Conservation (phyloP, 2,113 vertebrate genomes). For the Scortum barcoo region DNA sequence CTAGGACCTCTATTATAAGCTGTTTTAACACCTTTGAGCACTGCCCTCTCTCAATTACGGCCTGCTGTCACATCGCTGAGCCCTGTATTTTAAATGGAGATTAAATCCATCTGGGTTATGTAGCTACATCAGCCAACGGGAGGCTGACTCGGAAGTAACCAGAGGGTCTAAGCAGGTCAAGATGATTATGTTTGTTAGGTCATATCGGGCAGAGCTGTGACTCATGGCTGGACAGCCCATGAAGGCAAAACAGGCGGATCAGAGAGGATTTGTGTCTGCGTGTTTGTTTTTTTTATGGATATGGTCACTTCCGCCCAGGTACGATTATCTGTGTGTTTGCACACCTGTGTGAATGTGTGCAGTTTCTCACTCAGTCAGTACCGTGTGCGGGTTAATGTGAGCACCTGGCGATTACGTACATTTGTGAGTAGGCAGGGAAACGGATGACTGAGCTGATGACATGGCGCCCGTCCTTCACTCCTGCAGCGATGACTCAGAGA, state of each 20-base stretch:
- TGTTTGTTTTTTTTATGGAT: conserved; percentile 25
- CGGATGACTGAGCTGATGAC: conserved; percentile 33
- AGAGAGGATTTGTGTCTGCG: conserved; percentile 45
- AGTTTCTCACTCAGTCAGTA: conserved; percentile 2
- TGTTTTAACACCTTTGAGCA: not conserved
- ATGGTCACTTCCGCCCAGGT: conserved; percentile 33
- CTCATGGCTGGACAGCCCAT: conserved; percentile 51
- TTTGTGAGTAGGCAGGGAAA: conserved; percentile 42
- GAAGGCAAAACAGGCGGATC: conserved; percentile 24
- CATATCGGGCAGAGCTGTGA: conserved; percentile 62
- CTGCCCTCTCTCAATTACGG: not conserved
- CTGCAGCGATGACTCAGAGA: conserved; percentile 67
- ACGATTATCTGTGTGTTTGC: conserved; percentile 45
- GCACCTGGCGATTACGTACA: conserved; percentile 26
- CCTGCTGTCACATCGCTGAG: conserved; percentile 7
- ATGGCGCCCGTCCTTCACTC: conserved; percentile 37
- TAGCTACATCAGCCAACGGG: conserved; percentile 27
- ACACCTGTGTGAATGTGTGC: conserved; percentile 45
- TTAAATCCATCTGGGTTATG: conserved; percentile 38
- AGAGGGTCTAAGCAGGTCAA: conserved; percentile 48
- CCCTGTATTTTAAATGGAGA: conserved; percentile 25
- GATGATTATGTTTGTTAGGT: conserved; percentile 61
- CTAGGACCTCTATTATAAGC: not conserved
- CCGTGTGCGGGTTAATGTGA: conserved; percentile 2
- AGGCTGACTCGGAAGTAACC: conserved; percentile 10